Base-by-base conservation (phyloP, 2,113 vertebrate genomes). In the Sphaerodactylus townsendi region DNA sequence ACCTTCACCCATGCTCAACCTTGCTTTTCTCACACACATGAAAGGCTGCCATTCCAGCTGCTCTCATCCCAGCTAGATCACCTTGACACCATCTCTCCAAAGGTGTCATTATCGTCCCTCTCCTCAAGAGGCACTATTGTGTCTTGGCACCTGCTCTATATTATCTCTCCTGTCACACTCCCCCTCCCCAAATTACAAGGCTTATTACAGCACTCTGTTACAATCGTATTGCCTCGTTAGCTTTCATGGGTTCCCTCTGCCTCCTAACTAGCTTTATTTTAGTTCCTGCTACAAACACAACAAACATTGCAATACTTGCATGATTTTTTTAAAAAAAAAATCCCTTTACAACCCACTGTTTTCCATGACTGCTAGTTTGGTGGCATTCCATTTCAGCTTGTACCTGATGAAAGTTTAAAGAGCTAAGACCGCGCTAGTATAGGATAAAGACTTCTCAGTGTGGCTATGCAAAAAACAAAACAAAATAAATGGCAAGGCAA, bases 101-200 rank as follows among this genome's bases (percentile, higher is more conserved):
- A 23, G 14, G n/a, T 78, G 83, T 56, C n/a, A 72, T 85, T 78
- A n/a, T 25, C 28, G 23, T 4, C 76, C 53, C 39, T 48, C 68
- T 71, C 76, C 83, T 72, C 76, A 30, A 85, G 83, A 72, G 83
- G 83, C 83, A 37, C 83, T 79, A 41, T 68, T 72, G 75, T 5
- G 14, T 46, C 66, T 62, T 62, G 66, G 75, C 68, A 85, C 83
- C 75, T 72, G 76, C n/a, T 78, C 53, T 72, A 53, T 56, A 75
- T 35, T 53, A 76, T 77, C 56, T 30, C 53, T 50, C 83, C 37
- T n/a, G 6, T 46, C 48, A 64, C 46, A 33, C 13, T 50, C 82
- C 71, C 46, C 65, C 30, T 33, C 13, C 13, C 23, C 37, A 25
- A 44, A 44, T 4, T 25, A 39, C 59, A 75, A 75, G 66, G 50